These are phyloP conservation scores for Alca torda DNA, from an alignment of 2,797 vertebrate genomes.

Conservation along the genomic window DNA sequence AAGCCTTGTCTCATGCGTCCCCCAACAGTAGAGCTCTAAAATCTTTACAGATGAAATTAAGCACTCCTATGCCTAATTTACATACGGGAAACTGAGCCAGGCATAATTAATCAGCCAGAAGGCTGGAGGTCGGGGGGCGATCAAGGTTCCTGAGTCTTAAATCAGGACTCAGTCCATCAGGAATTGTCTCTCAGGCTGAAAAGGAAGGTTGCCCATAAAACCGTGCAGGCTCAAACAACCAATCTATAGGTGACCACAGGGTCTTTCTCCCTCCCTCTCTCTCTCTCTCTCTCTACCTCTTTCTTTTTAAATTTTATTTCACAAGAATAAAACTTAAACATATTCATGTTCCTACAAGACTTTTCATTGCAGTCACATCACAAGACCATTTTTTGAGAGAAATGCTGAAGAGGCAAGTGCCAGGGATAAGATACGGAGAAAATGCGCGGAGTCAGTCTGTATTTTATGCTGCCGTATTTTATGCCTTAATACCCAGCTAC, in stretches of 20 bases:
- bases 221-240: neutral
- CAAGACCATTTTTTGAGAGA: neutral
- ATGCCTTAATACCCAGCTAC: neutral
- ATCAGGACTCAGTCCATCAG: neutral
- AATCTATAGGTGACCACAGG: neutral
- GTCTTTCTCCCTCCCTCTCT: neutral
- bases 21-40: neutral
- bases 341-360: neutral
- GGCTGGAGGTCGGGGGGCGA: neutral
- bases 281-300: neutral
- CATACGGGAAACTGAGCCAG: neutral
- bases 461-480: neutral
- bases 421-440: neutral
- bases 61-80: neutral
- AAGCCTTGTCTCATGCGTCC: fast-evolving
- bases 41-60: neutral
- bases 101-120: neutral
- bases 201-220: neutral
- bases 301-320: neutral
- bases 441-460: fast-evolving
- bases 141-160: neutral
- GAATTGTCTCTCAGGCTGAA: neutral
- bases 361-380: neutral
- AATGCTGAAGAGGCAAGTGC: neutral
- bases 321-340: neutral